A percentile compares a stretch with the other conserved stretches of the same genome.
phyloP scores from a whole-genome alignment of 2,797 vertebrate species.

The Caiman crocodilus region DNA sequence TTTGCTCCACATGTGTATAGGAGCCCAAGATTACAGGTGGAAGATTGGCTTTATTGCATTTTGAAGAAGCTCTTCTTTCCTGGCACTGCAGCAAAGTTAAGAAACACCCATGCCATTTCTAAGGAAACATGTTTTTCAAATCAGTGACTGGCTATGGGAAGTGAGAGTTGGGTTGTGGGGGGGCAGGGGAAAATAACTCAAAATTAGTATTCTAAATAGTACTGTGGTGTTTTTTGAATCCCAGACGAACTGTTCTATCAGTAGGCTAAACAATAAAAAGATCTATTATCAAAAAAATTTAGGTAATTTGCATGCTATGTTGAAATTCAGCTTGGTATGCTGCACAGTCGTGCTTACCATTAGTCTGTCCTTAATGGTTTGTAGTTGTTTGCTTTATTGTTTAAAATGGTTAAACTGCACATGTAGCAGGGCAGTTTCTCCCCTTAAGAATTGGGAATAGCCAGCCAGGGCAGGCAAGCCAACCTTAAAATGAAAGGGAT shows the following conservation, averaged over 20 bases:
- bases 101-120: neutral
- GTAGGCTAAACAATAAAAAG: neutral
- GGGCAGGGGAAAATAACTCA: neutral
- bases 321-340: rapidly evolving
- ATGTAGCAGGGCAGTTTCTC: no score
- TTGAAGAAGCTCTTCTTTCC: neutral
- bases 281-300: neutral
- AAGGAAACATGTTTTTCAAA: neutral
- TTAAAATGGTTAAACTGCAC: no score
- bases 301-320: neutral
- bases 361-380: no score
- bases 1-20: neutral
- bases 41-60: neutral
- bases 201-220: neutral
- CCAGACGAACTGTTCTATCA: neutral
- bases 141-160: neutral
- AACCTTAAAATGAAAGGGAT: no score
- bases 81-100: neutral
- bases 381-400: no score
- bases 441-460: no score
- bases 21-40: neutral
- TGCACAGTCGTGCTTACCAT: neutral
- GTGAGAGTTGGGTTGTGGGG: neutral
- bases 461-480: no score
- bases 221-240: neutral